Conservation (phyloP, 2,113 vertebrate species). For the Eleginops maclovinus region DNA sequence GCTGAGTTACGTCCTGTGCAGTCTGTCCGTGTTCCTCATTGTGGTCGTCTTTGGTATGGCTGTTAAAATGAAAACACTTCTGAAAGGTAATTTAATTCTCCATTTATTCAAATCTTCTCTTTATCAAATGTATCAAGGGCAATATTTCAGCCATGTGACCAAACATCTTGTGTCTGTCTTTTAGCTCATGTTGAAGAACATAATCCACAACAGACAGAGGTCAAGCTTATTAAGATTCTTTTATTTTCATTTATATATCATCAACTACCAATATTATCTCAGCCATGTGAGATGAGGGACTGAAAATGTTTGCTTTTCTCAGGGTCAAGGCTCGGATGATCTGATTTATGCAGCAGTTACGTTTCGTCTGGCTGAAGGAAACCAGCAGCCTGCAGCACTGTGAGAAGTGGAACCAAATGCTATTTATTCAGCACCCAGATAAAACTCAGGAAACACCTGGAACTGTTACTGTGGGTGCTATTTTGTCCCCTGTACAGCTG, state of each 20-base stretch:
- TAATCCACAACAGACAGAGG: neutral
- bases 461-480: too few relatives aligned
- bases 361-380: neutral
- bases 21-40: neutral
- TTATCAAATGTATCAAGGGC: neutral
- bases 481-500: too few relatives aligned
- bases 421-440: conserved; percentile 18
- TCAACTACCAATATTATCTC: neutral
- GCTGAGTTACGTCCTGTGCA: neutral
- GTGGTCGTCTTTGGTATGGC: neutral
- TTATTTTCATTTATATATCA: neutral
- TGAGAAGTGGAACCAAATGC: neutral
- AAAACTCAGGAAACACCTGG: neutral
- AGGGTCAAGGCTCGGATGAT: neutral
- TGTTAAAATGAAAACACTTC: neutral
- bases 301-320: neutral
- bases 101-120: neutral
- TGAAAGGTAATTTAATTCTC: neutral
- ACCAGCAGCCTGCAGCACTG: neutral
- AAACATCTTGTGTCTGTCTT: neutral
- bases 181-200: neutral
- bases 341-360: neutral
- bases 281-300: neutral
- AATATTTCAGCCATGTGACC: too few relatives aligned
- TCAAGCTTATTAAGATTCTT: neutral